A percentile compares a stretch with the other conserved stretches of the same genome.
These are phyloP conservation scores for Halichondria panicea DNA, from an alignment of 37 sponge, comb jelly and placozoan genomes.

Conservation along the genomic window DNA sequence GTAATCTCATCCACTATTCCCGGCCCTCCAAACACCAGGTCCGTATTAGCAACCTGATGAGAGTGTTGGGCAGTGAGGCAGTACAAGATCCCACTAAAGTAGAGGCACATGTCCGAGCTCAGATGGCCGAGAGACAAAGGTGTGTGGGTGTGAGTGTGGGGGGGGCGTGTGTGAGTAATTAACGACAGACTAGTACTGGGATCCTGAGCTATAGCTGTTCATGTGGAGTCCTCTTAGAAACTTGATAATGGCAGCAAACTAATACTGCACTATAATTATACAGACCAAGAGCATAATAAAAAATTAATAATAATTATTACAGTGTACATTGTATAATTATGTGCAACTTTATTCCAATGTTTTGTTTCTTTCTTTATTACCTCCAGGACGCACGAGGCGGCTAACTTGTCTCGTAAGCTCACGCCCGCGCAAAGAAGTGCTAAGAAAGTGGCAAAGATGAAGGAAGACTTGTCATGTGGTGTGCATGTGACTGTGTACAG, in stretches of 20 bases:
- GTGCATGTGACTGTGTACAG: constrained; percentile 89
- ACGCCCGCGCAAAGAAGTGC: constrained; percentile 82
- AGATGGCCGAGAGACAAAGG: constrained; percentile 97
- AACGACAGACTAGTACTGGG: neutral
- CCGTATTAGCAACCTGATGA: constrained; percentile 94
- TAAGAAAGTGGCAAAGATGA: constrained; percentile 83
- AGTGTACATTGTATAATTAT: too few relatives aligned
- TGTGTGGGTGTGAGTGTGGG: constrained; percentile 1
- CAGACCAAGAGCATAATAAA: too few relatives aligned
- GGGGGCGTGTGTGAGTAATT: too few relatives aligned
- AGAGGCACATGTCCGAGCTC: constrained; percentile 93
- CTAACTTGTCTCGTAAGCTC: constrained; percentile 90
- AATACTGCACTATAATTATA: too few relatives aligned
- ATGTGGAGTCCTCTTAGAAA: neutral
- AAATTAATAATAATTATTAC: too few relatives aligned
- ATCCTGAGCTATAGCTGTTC: neutral
- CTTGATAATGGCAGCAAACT: neutral
- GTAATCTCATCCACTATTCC: too few relatives aligned
- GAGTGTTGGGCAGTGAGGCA: constrained; percentile 95
- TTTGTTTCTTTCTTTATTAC: neutral
- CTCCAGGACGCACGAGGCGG: constrained; percentile 82
- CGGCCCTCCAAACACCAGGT: constrained; percentile 58
- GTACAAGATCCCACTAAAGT: constrained; percentile 98
- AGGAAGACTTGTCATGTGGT: constrained; percentile 90
- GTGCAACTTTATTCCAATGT: neutral